Conservation (phyloP, 2,113 vertebrate genomes). For the Mobula birostris region DNA sequence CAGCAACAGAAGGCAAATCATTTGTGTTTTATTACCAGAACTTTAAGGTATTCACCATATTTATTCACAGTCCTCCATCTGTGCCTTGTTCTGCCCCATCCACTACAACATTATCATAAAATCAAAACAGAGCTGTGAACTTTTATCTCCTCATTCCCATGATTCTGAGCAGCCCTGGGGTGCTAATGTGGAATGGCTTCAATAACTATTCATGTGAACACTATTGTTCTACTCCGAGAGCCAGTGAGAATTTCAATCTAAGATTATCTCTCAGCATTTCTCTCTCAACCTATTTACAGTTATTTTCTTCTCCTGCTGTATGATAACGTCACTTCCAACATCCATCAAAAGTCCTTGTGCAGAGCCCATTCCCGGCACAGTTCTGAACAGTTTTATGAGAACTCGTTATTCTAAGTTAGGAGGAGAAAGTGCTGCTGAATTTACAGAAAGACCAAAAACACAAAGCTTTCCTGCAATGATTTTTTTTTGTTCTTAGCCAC, state of each 20-base stretch:
- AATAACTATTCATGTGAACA: conserved; percentile 28
- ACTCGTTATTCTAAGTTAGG: neutral
- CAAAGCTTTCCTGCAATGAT: neutral
- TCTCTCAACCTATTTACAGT: conserved; percentile 10
- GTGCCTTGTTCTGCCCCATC: neutral
- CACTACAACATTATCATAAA: neutral
- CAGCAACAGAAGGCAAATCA: neutral
- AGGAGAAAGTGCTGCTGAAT: neutral
- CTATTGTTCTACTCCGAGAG: neutral
- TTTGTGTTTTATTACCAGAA: neutral
- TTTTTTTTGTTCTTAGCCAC: neutral
- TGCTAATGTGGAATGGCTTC: neutral
- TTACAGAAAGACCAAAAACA: neutral
- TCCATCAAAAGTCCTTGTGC: neutral
- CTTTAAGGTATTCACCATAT: neutral
- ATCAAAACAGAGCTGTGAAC: neutral
- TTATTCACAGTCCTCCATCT: conserved; percentile 7
- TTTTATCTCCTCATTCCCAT: conserved; percentile 10
- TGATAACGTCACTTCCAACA: neutral
- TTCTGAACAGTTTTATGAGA: neutral
- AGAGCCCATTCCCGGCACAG: neutral
- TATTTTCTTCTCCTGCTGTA: neutral
- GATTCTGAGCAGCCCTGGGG: neutral
- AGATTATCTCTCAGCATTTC: conserved; percentile 8
- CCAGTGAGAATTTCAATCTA: conserved; percentile 23